phyloP scores from a whole-genome alignment of 2,888 invertebrate species.

The Calliphora vomitoria region DNA sequence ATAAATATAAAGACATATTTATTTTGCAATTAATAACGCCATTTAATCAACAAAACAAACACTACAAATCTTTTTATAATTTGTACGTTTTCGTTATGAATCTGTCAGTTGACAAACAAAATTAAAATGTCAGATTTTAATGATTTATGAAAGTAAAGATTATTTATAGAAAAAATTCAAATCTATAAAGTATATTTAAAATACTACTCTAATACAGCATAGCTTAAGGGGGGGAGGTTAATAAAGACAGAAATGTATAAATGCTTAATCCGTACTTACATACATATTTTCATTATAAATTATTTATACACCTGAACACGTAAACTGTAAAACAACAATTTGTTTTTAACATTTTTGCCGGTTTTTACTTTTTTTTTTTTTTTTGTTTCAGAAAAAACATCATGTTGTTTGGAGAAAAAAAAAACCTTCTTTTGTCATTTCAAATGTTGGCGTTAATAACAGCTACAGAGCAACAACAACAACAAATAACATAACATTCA shows the following conservation, averaged over 20 bases:
- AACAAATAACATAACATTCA: constrained; percentile 57
- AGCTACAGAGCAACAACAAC: constrained; percentile 19
- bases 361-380: constrained; percentile 35
- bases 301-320: not conserved
- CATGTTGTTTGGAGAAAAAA: not conserved
- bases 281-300: too few relatives aligned
- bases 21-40: not conserved
- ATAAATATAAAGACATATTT: not conserved
- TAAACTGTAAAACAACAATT: not conserved
- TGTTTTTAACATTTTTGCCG: not conserved
- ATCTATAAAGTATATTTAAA: not conserved
- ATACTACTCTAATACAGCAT: too few relatives aligned
- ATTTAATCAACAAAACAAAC: not conserved
- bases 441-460: constrained; percentile 47
- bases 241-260: too few relatives aligned
- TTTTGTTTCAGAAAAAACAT: constrained; percentile 16
- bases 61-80: constrained; percentile 8
- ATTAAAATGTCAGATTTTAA: constrained; percentile 55
- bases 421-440: constrained; percentile 52
- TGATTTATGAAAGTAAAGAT: constrained; percentile 51
- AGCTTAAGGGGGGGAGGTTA: too few relatives aligned
- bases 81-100: constrained; percentile 5
- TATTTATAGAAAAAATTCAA: not conserved
- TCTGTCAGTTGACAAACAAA: constrained; percentile 41
- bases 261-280: too few relatives aligned